phyloP scores from a whole-genome alignment of 1,140 invertebrate species.

The Drosophila pseudoobscura region DNA sequence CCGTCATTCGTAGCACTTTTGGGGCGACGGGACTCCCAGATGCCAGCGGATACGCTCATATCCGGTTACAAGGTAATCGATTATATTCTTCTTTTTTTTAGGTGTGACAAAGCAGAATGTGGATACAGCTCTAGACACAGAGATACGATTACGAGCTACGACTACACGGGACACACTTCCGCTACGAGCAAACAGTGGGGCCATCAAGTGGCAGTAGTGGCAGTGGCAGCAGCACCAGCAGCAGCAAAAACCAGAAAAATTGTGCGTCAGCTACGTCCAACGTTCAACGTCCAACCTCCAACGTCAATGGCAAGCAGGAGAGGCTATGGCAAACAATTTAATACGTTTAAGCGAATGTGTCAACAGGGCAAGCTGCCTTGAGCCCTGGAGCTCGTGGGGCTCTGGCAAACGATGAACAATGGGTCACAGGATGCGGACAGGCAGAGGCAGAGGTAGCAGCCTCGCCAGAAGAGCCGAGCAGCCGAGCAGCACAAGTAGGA shows the following conservation, averaged over 20 bases:
- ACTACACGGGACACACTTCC: constrained; percentile 57
- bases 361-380: constrained; percentile 80
- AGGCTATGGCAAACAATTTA: constrained; percentile 80
- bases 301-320: constrained; percentile 16
- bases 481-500: constrained; percentile 20
- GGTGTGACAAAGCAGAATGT: constrained; percentile 60
- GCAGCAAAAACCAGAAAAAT: constrained; percentile 38
- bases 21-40: constrained; percentile 8
- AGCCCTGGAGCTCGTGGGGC: constrained; percentile 55
- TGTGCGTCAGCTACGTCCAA: constrained; percentile 53
- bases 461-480: constrained; percentile 4
- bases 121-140: constrained; percentile 26
- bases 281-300: constrained; percentile 16
- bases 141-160: constrained; percentile 14
- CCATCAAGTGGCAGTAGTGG: constrained; percentile 27
- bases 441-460: constrained; percentile 1
- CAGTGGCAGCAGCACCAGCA: background rate
- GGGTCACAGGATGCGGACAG: constrained; percentile 14
- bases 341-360: constrained; percentile 83
- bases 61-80: constrained; percentile 75
- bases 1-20: constrained; percentile 33
- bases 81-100: constrained; percentile 41
- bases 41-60: constrained; percentile 61
- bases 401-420: constrained; percentile 39
- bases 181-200: constrained; percentile 54